Base-by-base conservation (phyloP, 2,797 vertebrate genomes). In the Choloepus didactylus region DNA sequence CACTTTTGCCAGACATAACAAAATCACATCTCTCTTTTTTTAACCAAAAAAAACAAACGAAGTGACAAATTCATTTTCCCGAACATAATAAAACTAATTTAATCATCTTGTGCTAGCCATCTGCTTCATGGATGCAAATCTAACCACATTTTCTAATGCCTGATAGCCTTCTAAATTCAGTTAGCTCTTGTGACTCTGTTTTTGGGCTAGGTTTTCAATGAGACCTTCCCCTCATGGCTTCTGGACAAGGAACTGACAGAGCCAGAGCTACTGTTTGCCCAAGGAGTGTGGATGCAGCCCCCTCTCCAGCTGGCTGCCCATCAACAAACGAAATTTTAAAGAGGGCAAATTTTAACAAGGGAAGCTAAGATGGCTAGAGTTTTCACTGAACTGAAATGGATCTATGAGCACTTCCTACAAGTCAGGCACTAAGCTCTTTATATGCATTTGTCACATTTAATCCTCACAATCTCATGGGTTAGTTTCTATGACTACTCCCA, bases 11-110 rank as follows among this genome's bases (percentile, higher is more conserved):
- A 94, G 89, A 93, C 51, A 95, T 96, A 97, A 88, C 85, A 97
- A 97, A 96, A 96, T 96, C 88, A 97, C 84, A 79, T 94, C 80
- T 91, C 89, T 72, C n/a, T 27, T 69, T 64, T 62, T 72, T 84
- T 25, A 86, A 86, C 18, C 86, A 87, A 95, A 83, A 44, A 87
- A 93, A 93, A 82, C 88, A 91, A 96, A 95, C 93, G 83, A 98
- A 98, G 96, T 97, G 98, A 96, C 98, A 98, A 98, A 98, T 98
- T 98, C 98, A 98, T 98, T 98, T 96, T 93, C 96, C 97, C 95
- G 97, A 97, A 98, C 96, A 96, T 93, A 97, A 97, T 97, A 97
- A 97, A 97, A 49, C 66, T 98, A 98, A 99, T 97, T 94, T 93
- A 98, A 98, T 98, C 96, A 98, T 81, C 87, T 80, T 95, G 94